Conservation (phyloP, 2,113 vertebrate genomes). For the Tiliqua scincoides region DNA sequence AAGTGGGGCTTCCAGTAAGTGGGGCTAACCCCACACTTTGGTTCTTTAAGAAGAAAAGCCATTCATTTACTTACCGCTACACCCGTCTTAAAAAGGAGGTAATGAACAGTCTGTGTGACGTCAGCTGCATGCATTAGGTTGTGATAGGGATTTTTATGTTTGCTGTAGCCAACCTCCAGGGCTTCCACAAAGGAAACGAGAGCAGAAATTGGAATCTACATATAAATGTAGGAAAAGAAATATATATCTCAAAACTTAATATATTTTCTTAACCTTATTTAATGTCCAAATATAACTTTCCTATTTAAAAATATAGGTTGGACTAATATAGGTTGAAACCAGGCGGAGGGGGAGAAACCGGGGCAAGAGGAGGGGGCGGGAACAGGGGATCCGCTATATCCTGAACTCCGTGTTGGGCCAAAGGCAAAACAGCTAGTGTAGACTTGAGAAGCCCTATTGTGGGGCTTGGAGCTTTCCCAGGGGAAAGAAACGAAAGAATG, state of each 20-base stretch:
- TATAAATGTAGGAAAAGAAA: constrained; percentile 37
- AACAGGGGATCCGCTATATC: no score
- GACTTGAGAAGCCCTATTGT: no score
- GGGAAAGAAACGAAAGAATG: no score
- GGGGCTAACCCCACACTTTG: background rate
- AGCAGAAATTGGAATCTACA: constrained; percentile 95
- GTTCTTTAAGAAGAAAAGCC: constrained; percentile 14
- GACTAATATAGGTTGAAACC: no score
- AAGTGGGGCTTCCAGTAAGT: background rate
- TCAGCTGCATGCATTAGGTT: constrained; percentile 96
- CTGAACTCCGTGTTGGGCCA: no score
- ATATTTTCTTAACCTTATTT: background rate
- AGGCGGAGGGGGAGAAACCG: no score
- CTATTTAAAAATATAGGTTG: background rate
- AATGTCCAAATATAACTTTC: background rate
- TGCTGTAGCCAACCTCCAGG: constrained; percentile 95
- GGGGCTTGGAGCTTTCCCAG: no score
- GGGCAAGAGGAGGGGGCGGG: no score
- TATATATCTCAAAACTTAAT: background rate
- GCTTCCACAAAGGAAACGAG: constrained; percentile 97
- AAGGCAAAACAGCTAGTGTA: no score
- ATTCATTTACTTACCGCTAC: constrained; percentile 84
- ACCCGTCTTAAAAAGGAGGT: constrained; percentile 94
- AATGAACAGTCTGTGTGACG: constrained; percentile 96
- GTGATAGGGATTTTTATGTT: constrained; percentile 98